Conservation (phyloP, 2,888 invertebrate species). For the Lampropteryx suffumata region DNA sequence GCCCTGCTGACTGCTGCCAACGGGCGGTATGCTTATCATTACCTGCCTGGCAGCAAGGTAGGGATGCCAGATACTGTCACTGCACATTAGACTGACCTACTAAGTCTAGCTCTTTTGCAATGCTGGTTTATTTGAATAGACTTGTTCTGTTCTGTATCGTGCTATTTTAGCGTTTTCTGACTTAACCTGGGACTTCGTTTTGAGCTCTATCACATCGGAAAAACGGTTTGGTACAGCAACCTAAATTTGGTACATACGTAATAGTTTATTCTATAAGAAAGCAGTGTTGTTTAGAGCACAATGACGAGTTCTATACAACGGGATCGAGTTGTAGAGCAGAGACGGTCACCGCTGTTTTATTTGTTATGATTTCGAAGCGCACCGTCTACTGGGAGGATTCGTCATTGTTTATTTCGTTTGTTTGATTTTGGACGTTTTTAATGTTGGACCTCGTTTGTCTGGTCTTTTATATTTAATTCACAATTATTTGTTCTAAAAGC, state of each 20-base stretch:
- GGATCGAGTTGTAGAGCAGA: background rate
- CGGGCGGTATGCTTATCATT: constrained; percentile 9
- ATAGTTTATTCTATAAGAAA: background rate
- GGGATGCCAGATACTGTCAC: constrained; percentile 9
- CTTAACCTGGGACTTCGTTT: no score
- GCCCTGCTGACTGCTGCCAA: constrained; percentile 12
- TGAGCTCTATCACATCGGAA: no score
- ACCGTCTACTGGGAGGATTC: constrained; percentile 13
- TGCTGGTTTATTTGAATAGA: background rate
- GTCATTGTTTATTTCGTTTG: constrained; percentile 14
- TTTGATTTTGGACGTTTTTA: constrained; percentile 11
- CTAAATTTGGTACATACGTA: no score
- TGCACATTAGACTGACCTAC: constrained; percentile 11
- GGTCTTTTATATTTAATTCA: no score
- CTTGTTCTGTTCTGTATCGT: no score
- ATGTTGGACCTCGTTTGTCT: background rate
- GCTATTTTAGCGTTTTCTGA: background rate
- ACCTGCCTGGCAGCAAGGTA: constrained; percentile 8
- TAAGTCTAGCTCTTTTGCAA: background rate
- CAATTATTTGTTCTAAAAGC: no score
- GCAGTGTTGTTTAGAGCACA: background rate
- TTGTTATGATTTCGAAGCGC: constrained; percentile 14
- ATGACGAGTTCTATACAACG: constrained; percentile 1
- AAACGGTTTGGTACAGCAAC: no score
- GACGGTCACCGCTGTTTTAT: constrained; percentile 10